Base-by-base conservation (phyloP, 2,797 vertebrate species). In the Xenopus petersii region DNA sequence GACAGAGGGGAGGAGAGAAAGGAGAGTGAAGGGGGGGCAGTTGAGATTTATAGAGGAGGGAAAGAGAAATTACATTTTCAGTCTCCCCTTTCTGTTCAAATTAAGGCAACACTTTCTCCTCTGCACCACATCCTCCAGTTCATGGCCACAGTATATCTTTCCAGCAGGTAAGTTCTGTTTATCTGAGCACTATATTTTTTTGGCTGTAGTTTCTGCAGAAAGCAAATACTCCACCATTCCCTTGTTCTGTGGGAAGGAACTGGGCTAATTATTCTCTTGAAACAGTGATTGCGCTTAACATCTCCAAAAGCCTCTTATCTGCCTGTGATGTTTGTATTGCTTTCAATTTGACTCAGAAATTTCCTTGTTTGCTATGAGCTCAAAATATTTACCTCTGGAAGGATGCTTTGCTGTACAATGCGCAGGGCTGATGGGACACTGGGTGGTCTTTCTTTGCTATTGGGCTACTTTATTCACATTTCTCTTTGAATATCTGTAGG, bases 351-450 rank as follows among this genome's bases (percentile, higher is more conserved):
- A 56, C 55, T 74, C 67, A 61, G 62, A 79, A 70, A 79, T 66
- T 49, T 56, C 62, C 61, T 70, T 79, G 66, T 79, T 79, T 79
- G 77, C 55, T 70, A 33, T 46, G 33, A 49, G 67, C 71, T 70
- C 67, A 79, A 74, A 79, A 79, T 79, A 79, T 79, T 79, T 79
- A 79, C 77, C 71, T 65, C 46, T 24, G 33, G 62, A 65, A 36
- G 62, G 62, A 62, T 47, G 66, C 66, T 60, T 46, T 30, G 60
- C 46, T 7, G 71, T n/a, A 5, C 66, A 58, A 46, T 66, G 16
- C 60, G 26, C 21, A 6, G 36, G 36, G 36, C 36, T 42, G 4
- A 5, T 42, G 0, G 17, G 62, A 49, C 24, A 10, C 30, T 36
- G 26, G 12, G 17, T 5, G 66, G 65, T 70, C 54, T 61, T 65